A percentile compares a stretch with the other conserved stretches of the same genome.
These are phyloP conservation scores for Elephantulus edwardii DNA, from an alignment of 2,113 vertebrate species.

Conservation along the genomic window DNA sequence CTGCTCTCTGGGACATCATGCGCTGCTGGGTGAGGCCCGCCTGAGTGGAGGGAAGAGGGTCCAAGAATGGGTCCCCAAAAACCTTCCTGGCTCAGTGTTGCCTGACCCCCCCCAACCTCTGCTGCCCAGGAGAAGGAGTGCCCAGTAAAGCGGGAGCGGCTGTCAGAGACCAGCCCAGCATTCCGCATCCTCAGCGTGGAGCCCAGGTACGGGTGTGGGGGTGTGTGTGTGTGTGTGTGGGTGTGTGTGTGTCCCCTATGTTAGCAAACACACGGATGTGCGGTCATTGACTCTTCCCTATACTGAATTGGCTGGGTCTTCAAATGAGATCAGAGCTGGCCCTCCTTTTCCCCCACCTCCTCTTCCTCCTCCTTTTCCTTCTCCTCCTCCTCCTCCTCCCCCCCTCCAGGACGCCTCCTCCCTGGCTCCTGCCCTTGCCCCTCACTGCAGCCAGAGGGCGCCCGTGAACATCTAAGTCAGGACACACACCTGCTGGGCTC, in stretches of 20 bases:
- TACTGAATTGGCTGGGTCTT: neutral
- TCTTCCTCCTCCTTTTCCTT: no score
- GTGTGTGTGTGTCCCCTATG: neutral
- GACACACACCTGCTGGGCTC: no score
- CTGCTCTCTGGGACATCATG: constrained; percentile 93
- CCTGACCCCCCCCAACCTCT: neutral
- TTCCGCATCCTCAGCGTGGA: constrained; percentile 89
- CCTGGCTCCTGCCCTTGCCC: neutral
- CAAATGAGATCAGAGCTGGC: neutral
- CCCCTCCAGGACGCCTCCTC: neutral
- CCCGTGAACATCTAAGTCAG: neutral
- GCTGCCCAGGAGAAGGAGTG: constrained; percentile 87
- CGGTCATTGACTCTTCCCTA: neutral
- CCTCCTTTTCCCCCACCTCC: no score
- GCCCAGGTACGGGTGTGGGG: constrained; percentile 82
- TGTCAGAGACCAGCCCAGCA: constrained; percentile 88
- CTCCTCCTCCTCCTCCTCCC: no score
- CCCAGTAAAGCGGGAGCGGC: constrained; percentile 91
- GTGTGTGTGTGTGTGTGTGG: fast-evolving
- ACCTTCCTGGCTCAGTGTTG: fast-evolving
- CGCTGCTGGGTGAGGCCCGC: constrained; percentile 91
- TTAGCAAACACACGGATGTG: fast-evolving
- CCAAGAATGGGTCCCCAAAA: fast-evolving
- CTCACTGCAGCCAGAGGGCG: neutral
- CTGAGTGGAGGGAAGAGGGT: fast-evolving